Percentiles rank a stretch among this genome's conserved stretches.
These are phyloP conservation scores for Polia nebulosa DNA, from an alignment of 2,888 invertebrate genomes.

Conservation along the genomic window DNA sequence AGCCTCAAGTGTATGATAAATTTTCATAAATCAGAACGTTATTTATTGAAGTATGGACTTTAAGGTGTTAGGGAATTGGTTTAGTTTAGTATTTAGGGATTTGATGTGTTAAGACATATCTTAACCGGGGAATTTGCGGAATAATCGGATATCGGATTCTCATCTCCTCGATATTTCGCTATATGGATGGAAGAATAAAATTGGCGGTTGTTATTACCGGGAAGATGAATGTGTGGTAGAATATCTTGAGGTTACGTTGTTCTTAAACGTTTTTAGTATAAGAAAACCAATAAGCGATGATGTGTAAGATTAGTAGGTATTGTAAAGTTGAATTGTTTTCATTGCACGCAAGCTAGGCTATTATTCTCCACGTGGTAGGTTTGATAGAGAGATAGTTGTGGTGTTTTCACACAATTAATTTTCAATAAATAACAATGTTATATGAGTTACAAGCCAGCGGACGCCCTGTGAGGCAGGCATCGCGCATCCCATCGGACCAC, in stretches of 20 bases:
- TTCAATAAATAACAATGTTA: slow-evolving; percentile 83
- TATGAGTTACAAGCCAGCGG: slow-evolving; percentile 74
- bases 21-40: slow-evolving; percentile 90
- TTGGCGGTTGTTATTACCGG: slow-evolving; percentile 74
- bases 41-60: slow-evolving; percentile 90
- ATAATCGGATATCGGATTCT: slow-evolving; percentile 83
- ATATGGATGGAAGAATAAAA: slow-evolving; percentile 78
- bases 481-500: slow-evolving; percentile 77
- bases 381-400: slow-evolving; percentile 71
- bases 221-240: slow-evolving; percentile 70
- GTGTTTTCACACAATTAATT: slow-evolving; percentile 84
- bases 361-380: slow-evolving; percentile 70
- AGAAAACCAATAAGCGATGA: slow-evolving; percentile 50
- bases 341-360: slow-evolving; percentile 50
- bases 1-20: slow-evolving; percentile 90
- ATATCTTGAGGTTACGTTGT: slow-evolving; percentile 56
- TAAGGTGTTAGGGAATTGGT: slow-evolving; percentile 88
- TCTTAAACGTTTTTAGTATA: slow-evolving; percentile 50
- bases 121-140: slow-evolving; percentile 74
- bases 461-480: slow-evolving; percentile 78
- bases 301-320: slow-evolving; percentile 40
- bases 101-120: slow-evolving; percentile 80
- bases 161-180: slow-evolving; percentile 79
- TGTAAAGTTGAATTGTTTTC: slow-evolving; percentile 56
- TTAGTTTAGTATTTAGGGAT: slow-evolving; percentile 83